Percentiles rank a stretch among this genome's conserved stretches.
Evolutionary conservation across 2,113 vertebrate species (phyloP).

Genomic region (Sapajus apella): DNA sequence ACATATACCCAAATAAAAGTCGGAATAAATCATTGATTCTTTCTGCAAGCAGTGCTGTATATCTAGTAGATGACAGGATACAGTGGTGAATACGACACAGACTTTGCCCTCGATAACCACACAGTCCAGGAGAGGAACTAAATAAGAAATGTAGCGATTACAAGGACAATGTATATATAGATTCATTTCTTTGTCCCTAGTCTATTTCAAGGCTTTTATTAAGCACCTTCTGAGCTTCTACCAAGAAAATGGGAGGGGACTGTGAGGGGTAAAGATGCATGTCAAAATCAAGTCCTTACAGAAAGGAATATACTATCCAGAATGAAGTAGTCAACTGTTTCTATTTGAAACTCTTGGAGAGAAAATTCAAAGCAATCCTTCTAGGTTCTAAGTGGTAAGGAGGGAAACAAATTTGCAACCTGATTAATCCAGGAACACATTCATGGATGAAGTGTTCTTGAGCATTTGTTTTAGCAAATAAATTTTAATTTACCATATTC

Average conservation of each 20-base stretch:
- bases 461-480: neutral
- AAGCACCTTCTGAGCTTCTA: neutral
- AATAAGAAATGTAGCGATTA: neutral
- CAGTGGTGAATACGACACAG: neutral
- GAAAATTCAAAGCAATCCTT: constrained; percentile 3
- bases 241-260: neutral
- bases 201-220: neutral
- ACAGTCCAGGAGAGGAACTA: neutral
- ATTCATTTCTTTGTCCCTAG: neutral
- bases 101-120: neutral
- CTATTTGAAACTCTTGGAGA: neutral
- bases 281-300: neutral
- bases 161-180: neutral
- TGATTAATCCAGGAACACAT: neutral
- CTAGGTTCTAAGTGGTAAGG: neutral
- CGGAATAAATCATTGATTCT: neutral
- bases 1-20: neutral
- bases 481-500: neutral
- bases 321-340: neutral
- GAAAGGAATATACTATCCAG: neutral
- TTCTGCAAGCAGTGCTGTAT: neutral
- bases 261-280: neutral
- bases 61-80: neutral
- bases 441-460: neutral
- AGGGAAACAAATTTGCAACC: neutral